A percentile compares a stretch with the other conserved stretches of the same genome.
Evolutionary conservation across 2,797 vertebrate species (phyloP).

Genomic region (Cygnus olor): DNA sequence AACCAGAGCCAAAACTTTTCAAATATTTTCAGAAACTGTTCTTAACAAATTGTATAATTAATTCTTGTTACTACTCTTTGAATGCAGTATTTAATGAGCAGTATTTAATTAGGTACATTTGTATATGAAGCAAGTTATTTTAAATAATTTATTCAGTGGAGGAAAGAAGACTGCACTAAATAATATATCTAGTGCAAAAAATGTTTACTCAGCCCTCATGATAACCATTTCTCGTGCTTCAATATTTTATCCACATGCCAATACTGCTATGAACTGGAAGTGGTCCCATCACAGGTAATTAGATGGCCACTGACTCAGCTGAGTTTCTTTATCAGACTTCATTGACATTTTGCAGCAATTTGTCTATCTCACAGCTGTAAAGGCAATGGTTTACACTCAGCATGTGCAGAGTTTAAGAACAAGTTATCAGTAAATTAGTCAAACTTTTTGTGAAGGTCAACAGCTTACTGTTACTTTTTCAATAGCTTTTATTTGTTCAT

Average conservation of each 20-base stretch:
- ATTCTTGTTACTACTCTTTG: neutral
- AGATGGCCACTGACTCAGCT: neutral
- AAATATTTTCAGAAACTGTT: neutral
- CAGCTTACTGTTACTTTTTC: slow-evolving; percentile 3
- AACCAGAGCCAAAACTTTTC: neutral
- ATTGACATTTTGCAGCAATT: slow-evolving; percentile 2
- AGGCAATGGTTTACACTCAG: neutral
- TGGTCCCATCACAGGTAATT: neutral
- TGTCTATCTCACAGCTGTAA: neutral
- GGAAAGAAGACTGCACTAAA: neutral
- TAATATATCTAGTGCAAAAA: neutral
- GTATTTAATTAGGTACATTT: neutral
- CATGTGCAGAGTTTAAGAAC: slow-evolving; percentile 6
- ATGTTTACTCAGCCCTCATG: neutral
- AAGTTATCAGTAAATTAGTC: slow-evolving; percentile 24
- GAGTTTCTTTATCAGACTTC: neutral
- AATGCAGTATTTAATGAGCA: neutral
- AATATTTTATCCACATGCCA: neutral
- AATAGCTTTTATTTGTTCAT: neutral
- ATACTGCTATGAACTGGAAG: neutral
- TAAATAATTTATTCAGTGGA: neutral
- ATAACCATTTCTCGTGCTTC: neutral
- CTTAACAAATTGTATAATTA: neutral
- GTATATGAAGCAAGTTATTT: neutral
- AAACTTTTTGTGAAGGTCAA: neutral